A percentile compares a stretch with the other conserved stretches of the same genome.
These are phyloP conservation scores for Drosophila nikananu DNA, from an alignment of 1,140 invertebrate genomes.

Conservation along the genomic window DNA sequence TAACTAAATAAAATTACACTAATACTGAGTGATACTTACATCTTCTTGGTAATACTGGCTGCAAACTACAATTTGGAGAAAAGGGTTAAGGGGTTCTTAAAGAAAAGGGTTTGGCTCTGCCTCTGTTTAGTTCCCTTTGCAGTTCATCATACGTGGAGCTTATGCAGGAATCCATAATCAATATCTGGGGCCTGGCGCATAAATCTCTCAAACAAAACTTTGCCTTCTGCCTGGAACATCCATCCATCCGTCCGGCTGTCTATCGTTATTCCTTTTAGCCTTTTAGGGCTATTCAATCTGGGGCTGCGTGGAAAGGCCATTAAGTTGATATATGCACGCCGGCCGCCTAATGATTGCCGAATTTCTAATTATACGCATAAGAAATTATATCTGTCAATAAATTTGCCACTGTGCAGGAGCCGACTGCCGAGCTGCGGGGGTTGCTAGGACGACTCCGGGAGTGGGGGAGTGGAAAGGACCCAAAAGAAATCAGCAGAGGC, in stretches of 20 bases:
- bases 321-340: slow-evolving; percentile 77
- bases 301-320: slow-evolving; percentile 74
- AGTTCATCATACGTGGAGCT: slow-evolving; percentile 11
- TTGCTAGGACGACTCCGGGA: slow-evolving; percentile 17
- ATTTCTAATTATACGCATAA: slow-evolving; percentile 84
- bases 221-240: slow-evolving; percentile 11
- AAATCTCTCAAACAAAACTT: slow-evolving; percentile 46
- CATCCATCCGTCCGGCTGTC: slow-evolving; percentile 17
- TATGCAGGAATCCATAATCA: slow-evolving; percentile 25
- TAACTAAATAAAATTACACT: too few species aligned
- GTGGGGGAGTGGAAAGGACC: slow-evolving; percentile 55
- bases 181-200: slow-evolving; percentile 34
- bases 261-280: slow-evolving; percentile 31
- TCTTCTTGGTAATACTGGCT: too few species aligned
- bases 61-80: background rate
- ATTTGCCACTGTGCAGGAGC: slow-evolving; percentile 74
- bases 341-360: slow-evolving; percentile 82
- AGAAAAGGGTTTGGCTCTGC: background rate
- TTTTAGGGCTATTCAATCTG: slow-evolving; percentile 58
- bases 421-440: background rate
- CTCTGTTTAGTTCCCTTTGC: background rate
- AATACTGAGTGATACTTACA: background rate
- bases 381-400: slow-evolving; percentile 85
- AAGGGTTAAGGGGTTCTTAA: background rate
- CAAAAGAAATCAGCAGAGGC: slow-evolving; percentile 77